Base-by-base conservation (phyloP, 2,888 invertebrate genomes). In the Agriopis aurantiaria region DNA sequence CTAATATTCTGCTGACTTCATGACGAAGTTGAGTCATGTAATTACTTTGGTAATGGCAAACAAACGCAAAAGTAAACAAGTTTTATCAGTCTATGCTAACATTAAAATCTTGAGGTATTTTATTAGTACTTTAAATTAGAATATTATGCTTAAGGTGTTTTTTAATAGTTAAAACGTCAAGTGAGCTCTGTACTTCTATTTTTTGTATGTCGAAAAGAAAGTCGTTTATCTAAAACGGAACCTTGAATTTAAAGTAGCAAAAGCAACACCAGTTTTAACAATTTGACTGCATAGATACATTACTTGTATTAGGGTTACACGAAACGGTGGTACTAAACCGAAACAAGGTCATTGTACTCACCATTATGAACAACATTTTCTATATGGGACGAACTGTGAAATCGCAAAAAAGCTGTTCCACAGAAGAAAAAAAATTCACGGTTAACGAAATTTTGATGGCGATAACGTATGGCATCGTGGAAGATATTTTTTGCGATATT, bases 21-120 rank as follows among this genome's bases (percentile, higher is more conserved):
- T 33, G 9, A 60, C 61, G 11, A 61, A 55, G 45, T 48, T 68
- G 68, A 69, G 51, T 65, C 65, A 61, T 69, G 69, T 62, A 67
- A 65, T 65, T 64, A 64, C 23, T 53, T 56, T 12, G 56, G 51
- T 46, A 61, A 61, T 61, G 46, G 59, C 56, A 65, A 65, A 69
- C 64, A 56, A 10, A 23, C 52, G 49, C 9, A 10, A 51, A 65
- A 65, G 48, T 46, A 68, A 65, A 52, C 43, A 59, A 8, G 43
- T 8, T 58, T 23, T 67, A 67, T 68, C 63, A 69, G 49, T 45
- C 45, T 61, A 55, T 49, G 40, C 52, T 52, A 68, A 68, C 56
- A 67, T 64, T 41, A 49, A 56, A 8, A 11, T 46, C 33, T 48
- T 12, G 43, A 17, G 45, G 33, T n/a, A 53, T 52, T 53, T 53